Conservation (phyloP, 1,140 invertebrate genomes). For the Hydropsyche tenuis region DNA sequence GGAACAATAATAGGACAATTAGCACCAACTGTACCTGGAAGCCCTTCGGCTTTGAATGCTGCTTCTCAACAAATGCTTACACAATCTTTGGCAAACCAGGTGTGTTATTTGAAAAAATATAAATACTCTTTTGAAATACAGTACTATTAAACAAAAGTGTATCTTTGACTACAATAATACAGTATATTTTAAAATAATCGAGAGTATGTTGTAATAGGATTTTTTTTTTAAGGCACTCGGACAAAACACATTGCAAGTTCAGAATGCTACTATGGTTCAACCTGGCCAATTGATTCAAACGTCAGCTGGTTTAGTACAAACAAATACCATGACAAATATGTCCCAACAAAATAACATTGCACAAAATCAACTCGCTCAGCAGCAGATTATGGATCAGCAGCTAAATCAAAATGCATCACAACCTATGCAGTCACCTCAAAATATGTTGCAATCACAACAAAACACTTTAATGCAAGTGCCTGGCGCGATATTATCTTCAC, state of each 20-base stretch:
- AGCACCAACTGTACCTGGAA: slow-evolving; percentile 39
- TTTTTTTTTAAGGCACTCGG: slow-evolving; percentile 18
- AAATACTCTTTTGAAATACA: too few species aligned
- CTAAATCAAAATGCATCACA: slow-evolving; percentile 28
- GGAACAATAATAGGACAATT: slow-evolving; percentile 62
- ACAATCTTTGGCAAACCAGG: slow-evolving; percentile 26
- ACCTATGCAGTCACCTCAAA: slow-evolving; percentile 48
- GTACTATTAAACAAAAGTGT: too few species aligned
- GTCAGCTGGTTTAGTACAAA: slow-evolving; percentile 37
- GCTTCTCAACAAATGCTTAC: slow-evolving; percentile 31
- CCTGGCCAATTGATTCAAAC: slow-evolving; percentile 38
- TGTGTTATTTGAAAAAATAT: neutral
- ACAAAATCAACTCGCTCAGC: slow-evolving; percentile 35
- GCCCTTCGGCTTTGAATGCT: slow-evolving; percentile 18
- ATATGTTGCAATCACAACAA: slow-evolving; percentile 50
- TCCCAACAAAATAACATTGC: slow-evolving; percentile 26
- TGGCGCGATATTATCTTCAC: slow-evolving; percentile 33
- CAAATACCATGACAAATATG: slow-evolving; percentile 21
- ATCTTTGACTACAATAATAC: too few species aligned
- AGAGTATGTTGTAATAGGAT: slow-evolving; percentile 2
- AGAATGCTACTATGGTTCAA: slow-evolving; percentile 25
- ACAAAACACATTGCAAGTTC: slow-evolving; percentile 34
- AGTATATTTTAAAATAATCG: too few species aligned
- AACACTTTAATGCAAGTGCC: slow-evolving; percentile 51
- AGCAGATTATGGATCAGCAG: slow-evolving; percentile 38